These are phyloP conservation scores for Unio delphinus DNA, from an alignment of 2,888 invertebrate species.

Conservation along the genomic window DNA sequence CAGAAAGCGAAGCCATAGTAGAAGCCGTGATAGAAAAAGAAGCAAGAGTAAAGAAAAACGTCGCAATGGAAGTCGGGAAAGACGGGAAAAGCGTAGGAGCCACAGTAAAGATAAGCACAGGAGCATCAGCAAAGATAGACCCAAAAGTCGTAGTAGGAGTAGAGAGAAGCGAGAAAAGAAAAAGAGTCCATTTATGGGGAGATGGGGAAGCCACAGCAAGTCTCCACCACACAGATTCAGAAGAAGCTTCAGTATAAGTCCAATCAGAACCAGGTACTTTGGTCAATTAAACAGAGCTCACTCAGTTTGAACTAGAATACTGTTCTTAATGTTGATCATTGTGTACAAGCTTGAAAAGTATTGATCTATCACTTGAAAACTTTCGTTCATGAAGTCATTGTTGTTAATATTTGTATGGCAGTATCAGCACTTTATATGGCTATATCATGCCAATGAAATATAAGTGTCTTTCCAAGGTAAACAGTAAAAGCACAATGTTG, in stretches of 20 bases:
- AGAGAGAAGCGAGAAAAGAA: slow-evolving; percentile 20
- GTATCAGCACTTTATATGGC: too few relatives aligned
- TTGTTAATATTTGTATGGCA: too few relatives aligned
- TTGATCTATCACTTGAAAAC: too few relatives aligned
- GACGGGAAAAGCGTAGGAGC: slow-evolving; percentile 15
- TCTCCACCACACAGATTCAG: slow-evolving; percentile 40
- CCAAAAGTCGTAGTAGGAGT: slow-evolving; percentile 36
- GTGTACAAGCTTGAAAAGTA: not conserved
- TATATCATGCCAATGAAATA: too few relatives aligned
- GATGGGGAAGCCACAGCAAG: slow-evolving; percentile 30
- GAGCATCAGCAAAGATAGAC: slow-evolving; percentile 52
- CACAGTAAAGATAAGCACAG: slow-evolving; percentile 46
- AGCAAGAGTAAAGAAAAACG: slow-evolving; percentile 36
- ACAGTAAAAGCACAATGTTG: too few relatives aligned
- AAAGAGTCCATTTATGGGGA: slow-evolving; percentile 27
- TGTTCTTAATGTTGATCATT: not conserved
- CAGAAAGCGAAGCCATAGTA: slow-evolving; percentile 46
- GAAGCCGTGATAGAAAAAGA: slow-evolving; percentile 56
- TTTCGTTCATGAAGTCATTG: too few relatives aligned
- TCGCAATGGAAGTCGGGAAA: slow-evolving; percentile 11
- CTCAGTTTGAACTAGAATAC: too few relatives aligned
- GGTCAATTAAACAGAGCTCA: too few relatives aligned
- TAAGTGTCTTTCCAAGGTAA: too few relatives aligned
- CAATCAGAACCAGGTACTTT: slow-evolving; percentile 28
- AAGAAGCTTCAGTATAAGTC: slow-evolving; percentile 57